Evolutionary conservation across 2,797 vertebrate species (phyloP).

Genomic region (Lerista edwardsae): DNA sequence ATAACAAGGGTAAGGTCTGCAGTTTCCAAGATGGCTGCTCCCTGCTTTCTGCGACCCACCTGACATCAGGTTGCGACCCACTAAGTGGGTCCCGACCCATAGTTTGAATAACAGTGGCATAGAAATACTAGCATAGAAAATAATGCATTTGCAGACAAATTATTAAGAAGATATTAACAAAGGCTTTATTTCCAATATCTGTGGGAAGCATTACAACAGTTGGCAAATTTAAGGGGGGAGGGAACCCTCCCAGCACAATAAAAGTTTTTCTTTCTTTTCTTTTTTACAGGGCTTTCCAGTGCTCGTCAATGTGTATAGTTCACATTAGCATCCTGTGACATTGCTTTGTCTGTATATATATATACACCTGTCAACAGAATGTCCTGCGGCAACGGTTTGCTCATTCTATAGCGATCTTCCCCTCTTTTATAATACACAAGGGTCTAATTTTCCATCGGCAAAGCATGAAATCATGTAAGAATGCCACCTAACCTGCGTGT

Average conservation of each 20-base stretch:
- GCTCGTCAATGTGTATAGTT: conserved; percentile 89
- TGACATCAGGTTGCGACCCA: too few relatives aligned
- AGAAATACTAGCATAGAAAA: conserved; percentile 30
- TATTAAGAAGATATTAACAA: conserved; percentile 61
- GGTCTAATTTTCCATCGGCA: conserved; percentile 97
- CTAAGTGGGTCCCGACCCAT: too few relatives aligned
- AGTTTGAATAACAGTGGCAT: too few relatives aligned
- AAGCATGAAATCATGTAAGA: conserved; percentile 97
- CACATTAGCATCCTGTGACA: conserved; percentile 95
- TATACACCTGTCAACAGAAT: conserved; percentile 97
- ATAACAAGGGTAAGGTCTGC: too few relatives aligned
- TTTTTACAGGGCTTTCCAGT: conserved; percentile 86
- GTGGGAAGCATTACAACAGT: conserved; percentile 37
- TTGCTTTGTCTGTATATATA: conserved; percentile 92
- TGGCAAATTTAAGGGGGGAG: conserved; percentile 60
- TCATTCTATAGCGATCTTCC: conserved; percentile 86
- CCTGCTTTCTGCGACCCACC: too few relatives aligned
- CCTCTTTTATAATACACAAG: conserved; percentile 90
- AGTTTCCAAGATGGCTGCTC: too few relatives aligned
- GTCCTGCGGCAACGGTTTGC: conserved; percentile 94
- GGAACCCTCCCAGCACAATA: conserved; percentile 57
- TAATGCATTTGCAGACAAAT: conserved; percentile 57
- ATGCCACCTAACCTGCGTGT: conserved; percentile 90
- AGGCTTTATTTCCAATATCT: conserved; percentile 53
- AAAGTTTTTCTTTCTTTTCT: conserved; percentile 70